Conservation (phyloP, 1,140 invertebrate species). For the Zaprionus gabonicus region DNA sequence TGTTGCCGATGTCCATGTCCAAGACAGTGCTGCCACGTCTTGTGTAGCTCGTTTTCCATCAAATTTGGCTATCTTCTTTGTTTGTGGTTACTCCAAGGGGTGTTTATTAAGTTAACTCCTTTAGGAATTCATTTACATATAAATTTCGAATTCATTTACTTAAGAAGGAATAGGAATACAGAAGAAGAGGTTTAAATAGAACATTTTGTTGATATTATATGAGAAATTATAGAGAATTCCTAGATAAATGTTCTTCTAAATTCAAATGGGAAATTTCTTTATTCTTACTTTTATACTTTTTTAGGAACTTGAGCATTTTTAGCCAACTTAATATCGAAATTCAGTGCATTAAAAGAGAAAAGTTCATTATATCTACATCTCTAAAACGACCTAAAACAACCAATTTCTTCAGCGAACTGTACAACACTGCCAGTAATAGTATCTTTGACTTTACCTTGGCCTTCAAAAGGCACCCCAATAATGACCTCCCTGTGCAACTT, state of each 20-base stretch:
- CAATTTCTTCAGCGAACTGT: neutral
- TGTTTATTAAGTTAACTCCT: neutral
- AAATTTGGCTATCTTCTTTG: slow-evolving; percentile 2
- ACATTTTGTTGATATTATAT: too few relatives aligned
- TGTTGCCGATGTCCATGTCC: neutral
- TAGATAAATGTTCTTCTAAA: neutral
- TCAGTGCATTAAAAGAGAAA: too few relatives aligned
- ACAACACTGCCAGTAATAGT: neutral
- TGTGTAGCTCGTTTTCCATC: neutral
- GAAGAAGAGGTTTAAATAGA: too few relatives aligned
- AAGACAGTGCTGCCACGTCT: slow-evolving; percentile 4
- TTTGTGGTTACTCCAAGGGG: neutral
- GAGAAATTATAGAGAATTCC: neutral
- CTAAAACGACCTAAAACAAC: too few relatives aligned
- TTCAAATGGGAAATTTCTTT: neutral
- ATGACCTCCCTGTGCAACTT: neutral
- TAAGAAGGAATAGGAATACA: neutral
- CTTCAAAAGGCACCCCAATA: neutral
- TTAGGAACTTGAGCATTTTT: too few relatives aligned
- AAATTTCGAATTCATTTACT: neutral
- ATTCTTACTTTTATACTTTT: neutral
- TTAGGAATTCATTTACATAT: neutral
- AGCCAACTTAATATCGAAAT: too few relatives aligned
- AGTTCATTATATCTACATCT: too few relatives aligned
- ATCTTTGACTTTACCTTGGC: neutral